Evolutionary conservation across 1,140 invertebrate species (phyloP).

Genomic region (Meloidogyne exigua): DNA sequence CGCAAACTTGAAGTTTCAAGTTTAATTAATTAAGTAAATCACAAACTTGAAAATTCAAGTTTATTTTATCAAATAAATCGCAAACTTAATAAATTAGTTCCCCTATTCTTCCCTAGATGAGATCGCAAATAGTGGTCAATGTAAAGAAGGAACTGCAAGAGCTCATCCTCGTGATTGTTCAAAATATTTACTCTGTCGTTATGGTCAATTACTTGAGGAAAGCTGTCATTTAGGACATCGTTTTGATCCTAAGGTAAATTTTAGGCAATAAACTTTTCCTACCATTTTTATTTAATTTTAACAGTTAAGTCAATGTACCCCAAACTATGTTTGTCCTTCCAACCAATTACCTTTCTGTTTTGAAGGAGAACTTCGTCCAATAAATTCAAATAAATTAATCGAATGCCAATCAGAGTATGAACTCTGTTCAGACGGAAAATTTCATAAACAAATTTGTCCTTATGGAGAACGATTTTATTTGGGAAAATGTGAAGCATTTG

Average conservation of each 20-base stretch:
- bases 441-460: constrained; percentile 27
- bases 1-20: too few relatives aligned
- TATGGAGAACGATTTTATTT: constrained; percentile 23
- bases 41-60: neutral
- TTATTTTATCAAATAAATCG: too few relatives aligned
- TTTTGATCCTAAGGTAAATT: constrained; percentile 28
- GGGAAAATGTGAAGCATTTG: neutral
- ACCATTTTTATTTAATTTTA: neutral
- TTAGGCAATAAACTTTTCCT: neutral
- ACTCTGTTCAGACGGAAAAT: constrained; percentile 28
- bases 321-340: constrained; percentile 12
- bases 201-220: constrained; percentile 34
- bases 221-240: constrained; percentile 34
- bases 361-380: constrained; percentile 27
- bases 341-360: constrained; percentile 13
- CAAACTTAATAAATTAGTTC: neutral
- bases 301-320: constrained; percentile 32
- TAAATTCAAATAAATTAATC: neutral
- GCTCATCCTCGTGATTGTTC: constrained; percentile 27
- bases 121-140: constrained; percentile 8
- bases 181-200: constrained; percentile 33
- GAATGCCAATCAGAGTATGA: constrained; percentile 27
- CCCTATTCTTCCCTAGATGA: neutral
- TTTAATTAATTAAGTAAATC: too few relatives aligned
- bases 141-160: constrained; percentile 20